Conservation (phyloP, 2,888 invertebrate species). For the Eupithecia exiguata region DNA sequence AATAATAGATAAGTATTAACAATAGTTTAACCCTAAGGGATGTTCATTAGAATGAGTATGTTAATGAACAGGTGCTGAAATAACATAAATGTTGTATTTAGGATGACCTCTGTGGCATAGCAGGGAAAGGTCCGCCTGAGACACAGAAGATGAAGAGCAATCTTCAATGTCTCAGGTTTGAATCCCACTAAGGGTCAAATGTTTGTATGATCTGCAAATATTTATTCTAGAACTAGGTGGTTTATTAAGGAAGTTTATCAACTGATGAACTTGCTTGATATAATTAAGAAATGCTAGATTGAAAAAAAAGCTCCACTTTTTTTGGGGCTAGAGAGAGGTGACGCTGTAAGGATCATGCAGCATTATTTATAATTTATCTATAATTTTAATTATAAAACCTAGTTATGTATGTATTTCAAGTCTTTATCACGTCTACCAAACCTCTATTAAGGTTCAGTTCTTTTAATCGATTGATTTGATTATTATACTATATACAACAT, state of each 20-base stretch:
- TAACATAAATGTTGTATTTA: background rate
- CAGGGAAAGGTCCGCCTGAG: background rate
- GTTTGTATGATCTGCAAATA: background rate
- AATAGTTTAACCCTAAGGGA: constrained; percentile 30
- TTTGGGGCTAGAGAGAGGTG: background rate
- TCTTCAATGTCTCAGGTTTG: background rate
- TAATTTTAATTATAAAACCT: background rate
- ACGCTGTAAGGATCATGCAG: background rate
- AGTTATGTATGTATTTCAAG: background rate
- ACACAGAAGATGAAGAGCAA: background rate
- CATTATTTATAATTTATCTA: background rate
- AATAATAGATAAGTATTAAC: background rate
- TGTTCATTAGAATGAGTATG: constrained; percentile 38
- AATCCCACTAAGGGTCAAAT: background rate
- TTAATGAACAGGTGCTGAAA: background rate
- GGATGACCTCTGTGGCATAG: background rate
- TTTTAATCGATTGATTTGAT: background rate
- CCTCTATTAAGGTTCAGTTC: background rate
- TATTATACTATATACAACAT: background rate
- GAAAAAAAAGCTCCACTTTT: background rate
- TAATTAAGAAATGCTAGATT: too few species aligned
- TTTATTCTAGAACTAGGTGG: background rate
- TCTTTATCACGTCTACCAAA: background rate
- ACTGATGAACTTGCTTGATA: too few species aligned
- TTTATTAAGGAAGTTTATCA: background rate